These are phyloP conservation scores for Phalacrocorax carbo DNA, from an alignment of 2,113 vertebrate species.

Conservation along the genomic window DNA sequence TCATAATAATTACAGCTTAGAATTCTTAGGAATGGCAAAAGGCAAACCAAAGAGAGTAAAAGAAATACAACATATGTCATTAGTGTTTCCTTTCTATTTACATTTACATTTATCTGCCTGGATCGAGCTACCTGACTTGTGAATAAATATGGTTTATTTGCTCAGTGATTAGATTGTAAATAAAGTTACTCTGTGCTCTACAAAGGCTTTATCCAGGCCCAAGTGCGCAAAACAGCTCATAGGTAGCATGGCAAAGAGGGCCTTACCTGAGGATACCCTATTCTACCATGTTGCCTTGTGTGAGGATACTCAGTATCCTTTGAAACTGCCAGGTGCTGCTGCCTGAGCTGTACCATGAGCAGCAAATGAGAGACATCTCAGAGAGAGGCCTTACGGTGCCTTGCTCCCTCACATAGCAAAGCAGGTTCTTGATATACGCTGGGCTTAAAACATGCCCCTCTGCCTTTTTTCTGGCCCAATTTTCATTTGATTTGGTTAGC, in stretches of 20 bases:
- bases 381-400: not conserved
- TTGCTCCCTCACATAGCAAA: rapidly evolving
- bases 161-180: not conserved
- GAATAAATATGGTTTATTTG: not conserved
- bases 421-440: not conserved
- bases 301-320: rapidly evolving
- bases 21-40: not conserved
- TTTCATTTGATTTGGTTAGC: not conserved
- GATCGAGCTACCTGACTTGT: not conserved
- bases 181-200: not conserved
- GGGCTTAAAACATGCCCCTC: not conserved
- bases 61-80: not conserved
- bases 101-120: not conserved
- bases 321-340: not conserved
- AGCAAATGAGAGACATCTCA: rapidly evolving
- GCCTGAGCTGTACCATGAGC: not conserved
- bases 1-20: not conserved
- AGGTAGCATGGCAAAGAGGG: not conserved
- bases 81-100: not conserved
- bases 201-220: not conserved
- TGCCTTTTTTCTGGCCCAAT: not conserved
- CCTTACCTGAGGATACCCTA: not conserved
- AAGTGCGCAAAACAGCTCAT: not conserved
- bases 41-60: not conserved
- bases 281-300: not conserved